These are phyloP conservation scores for Otolemur crassicaudatus DNA, from an alignment of 2,797 vertebrate genomes.

Conservation along the genomic window DNA sequence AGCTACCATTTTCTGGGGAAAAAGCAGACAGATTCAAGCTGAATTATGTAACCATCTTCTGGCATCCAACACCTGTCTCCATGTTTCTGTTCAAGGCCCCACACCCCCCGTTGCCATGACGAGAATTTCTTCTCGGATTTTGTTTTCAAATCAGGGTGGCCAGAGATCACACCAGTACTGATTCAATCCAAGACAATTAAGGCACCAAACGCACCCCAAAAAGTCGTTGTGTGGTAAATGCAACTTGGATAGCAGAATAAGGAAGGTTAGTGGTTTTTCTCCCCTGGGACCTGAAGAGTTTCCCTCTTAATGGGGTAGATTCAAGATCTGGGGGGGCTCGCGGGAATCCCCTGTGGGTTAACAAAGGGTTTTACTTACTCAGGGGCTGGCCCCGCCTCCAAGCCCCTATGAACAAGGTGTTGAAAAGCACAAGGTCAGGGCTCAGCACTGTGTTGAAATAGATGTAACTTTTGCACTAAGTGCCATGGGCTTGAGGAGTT, in stretches of 20 bases:
- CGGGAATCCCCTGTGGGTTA: background rate
- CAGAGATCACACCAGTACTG: too few relatives aligned
- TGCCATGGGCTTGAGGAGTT: fast-evolving
- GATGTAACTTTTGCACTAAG: background rate
- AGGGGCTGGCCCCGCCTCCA: fast-evolving
- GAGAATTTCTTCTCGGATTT: too few relatives aligned
- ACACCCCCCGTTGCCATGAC: fast-evolving
- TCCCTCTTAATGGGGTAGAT: fast-evolving
- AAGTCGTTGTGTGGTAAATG: fast-evolving
- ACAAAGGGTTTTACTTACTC: background rate
- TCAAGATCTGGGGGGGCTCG: too few relatives aligned
- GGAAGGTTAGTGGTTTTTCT: fast-evolving
- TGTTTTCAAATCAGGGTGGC: fast-evolving
- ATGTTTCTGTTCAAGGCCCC: too few relatives aligned
- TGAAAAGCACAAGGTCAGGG: background rate
- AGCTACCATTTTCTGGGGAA: background rate
- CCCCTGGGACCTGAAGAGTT: fast-evolving
- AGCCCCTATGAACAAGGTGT: background rate
- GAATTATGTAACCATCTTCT: background rate
- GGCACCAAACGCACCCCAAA: background rate
- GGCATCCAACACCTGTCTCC: fast-evolving
- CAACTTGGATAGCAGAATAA: background rate
- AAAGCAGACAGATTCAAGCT: fast-evolving
- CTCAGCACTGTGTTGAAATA: background rate
- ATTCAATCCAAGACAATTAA: background rate